Percentiles rank a stretch among this genome's conserved stretches.
phyloP scores from a whole-genome alignment of 2,888 invertebrate genomes.

The Caenorhabditis sp. region DNA sequence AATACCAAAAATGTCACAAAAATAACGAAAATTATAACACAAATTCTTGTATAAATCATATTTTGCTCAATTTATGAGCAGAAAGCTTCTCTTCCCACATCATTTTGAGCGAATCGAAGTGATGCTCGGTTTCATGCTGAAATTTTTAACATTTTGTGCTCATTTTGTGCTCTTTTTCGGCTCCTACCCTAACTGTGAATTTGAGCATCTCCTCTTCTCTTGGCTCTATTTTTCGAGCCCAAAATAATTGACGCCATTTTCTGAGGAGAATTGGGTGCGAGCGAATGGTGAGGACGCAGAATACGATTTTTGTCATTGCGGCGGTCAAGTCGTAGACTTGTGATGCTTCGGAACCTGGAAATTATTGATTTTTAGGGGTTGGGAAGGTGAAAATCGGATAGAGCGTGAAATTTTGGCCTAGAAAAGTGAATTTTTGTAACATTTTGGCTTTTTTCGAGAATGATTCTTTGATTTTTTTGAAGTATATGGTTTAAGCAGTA shows the following conservation, averaged over 20 bases:
- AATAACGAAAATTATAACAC: too few relatives aligned
- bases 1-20: too few relatives aligned
- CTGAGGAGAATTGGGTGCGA: conserved; percentile 23
- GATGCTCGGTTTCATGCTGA: too few relatives aligned
- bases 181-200: neutral
- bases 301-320: conserved; percentile 17
- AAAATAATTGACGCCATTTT: conserved; percentile 6
- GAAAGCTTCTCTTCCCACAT: too few relatives aligned
- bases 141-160: neutral
- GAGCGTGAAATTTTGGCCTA: neutral
- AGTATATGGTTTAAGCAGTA: too few relatives aligned
- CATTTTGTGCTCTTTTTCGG: neutral
- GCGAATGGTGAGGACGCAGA: conserved; percentile 20
- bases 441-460: neutral
- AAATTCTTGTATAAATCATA: too few relatives aligned
- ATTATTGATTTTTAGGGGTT: neutral
- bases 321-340: conserved; percentile 29
- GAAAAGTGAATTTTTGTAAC: neutral
- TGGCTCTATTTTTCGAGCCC: neutral
- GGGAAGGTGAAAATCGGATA: neutral
- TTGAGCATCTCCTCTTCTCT: neutral
- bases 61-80: too few relatives aligned
- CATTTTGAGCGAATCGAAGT: too few relatives aligned
- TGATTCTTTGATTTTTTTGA: too few relatives aligned
- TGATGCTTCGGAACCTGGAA: conserved; percentile 27